phyloP scores from a whole-genome alignment of 1,140 invertebrate species.

The Conus betulinus region DNA sequence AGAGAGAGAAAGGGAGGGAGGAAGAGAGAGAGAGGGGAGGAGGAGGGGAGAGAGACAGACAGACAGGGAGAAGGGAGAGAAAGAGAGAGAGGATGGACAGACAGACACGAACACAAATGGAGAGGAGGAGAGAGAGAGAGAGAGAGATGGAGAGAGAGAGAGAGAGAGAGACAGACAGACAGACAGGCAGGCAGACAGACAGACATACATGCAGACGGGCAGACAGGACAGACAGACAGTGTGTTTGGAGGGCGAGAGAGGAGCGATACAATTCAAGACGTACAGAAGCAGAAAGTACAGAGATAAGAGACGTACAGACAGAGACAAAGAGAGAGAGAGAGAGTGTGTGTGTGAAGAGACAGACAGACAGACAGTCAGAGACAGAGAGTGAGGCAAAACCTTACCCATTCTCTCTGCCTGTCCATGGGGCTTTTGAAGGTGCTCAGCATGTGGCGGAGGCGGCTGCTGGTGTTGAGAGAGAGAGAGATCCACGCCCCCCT shows the following conservation, averaged over 20 bases:
- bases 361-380: neutral
- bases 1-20: neutral
- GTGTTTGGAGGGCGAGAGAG: too few species aligned
- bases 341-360: neutral
- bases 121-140: neutral
- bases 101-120: neutral
- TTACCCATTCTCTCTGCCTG: neutral
- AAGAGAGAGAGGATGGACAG: neutral
- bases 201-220: neutral
- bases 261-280: neutral
- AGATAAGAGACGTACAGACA: neutral
- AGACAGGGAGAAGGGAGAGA: neutral
- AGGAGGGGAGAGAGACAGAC: neutral
- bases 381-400: neutral
- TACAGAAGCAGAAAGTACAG: neutral
- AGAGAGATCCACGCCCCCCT: conserved; percentile 45
- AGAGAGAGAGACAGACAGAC: neutral
- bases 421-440: conserved; percentile 17
- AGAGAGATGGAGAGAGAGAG: neutral
- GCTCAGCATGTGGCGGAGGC: conserved; percentile 29
- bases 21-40: too few species aligned
- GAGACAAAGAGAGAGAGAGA: neutral
- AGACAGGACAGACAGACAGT: neutral
- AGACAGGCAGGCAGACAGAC: neutral
- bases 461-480: conserved; percentile 39